A percentile compares a stretch with the other conserved stretches of the same genome.
Conservation (phyloP, 2,797 vertebrate genomes). For the Amazona ochrocephala region DNA sequence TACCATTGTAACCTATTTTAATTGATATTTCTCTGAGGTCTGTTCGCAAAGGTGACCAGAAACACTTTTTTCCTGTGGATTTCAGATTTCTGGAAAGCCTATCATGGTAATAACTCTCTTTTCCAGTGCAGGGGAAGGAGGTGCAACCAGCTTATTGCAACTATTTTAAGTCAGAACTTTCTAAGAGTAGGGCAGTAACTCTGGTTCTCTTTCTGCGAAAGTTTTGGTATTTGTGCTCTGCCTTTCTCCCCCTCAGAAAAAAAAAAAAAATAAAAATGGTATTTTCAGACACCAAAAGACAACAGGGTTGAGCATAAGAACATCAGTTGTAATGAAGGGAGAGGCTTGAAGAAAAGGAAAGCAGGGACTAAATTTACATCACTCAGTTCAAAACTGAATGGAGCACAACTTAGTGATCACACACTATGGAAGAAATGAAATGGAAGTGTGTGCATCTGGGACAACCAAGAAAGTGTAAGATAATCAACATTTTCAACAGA, state of each 20-base stretch:
- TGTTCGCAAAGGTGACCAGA: not conserved
- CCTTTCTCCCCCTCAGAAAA: not conserved
- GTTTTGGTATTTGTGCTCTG: not conserved
- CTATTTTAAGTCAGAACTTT: not conserved
- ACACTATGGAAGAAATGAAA: not conserved
- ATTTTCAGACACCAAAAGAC: not conserved
- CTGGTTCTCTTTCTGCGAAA: not conserved
- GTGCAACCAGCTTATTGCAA: not conserved
- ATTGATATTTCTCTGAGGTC: not conserved
- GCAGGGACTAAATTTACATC: not conserved
- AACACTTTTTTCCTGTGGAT: not conserved
- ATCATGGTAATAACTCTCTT: not conserved
- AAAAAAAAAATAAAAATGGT: not conserved
- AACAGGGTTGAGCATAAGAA: not conserved
- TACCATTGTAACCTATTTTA: not conserved
- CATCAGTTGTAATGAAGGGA: not conserved
- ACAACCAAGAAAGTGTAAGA: not conserved
- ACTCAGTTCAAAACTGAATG: not conserved
- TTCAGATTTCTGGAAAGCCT: not conserved
- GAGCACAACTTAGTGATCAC: not conserved
- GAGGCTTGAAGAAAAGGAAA: not conserved
- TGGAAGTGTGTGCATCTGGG: accelerated
- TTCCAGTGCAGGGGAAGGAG: not conserved
- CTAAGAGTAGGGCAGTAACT: not conserved
- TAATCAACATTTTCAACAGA: not conserved